Conservation (phyloP, 2,113 vertebrate species). For the Paedocypris sp. region DNA sequence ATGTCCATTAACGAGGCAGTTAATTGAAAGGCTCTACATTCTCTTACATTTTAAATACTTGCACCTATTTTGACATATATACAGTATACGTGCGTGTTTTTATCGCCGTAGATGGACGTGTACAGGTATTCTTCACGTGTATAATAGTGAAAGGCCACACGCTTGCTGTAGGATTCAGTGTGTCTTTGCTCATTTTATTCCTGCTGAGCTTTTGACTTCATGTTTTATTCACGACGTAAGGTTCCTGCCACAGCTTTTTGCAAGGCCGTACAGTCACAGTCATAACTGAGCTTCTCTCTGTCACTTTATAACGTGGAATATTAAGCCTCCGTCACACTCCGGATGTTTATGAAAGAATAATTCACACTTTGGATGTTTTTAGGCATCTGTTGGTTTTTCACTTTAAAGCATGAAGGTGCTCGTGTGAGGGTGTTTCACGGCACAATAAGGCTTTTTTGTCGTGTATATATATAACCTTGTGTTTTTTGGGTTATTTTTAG, state of each 20-base stretch:
- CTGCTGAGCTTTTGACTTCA: not conserved
- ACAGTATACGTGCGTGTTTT: too few relatives aligned
- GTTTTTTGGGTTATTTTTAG: too few relatives aligned
- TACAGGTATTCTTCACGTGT: too few relatives aligned
- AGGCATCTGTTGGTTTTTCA: not conserved
- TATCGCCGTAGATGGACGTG: too few relatives aligned
- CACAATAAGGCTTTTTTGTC: too few relatives aligned
- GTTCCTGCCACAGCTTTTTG: not conserved
- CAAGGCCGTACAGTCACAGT: not conserved
- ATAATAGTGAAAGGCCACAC: not conserved
- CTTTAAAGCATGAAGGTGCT: not conserved
- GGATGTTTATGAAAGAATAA: too few relatives aligned
- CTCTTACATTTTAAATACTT: too few relatives aligned
- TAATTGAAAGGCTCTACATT: too few relatives aligned
- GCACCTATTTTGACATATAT: too few relatives aligned
- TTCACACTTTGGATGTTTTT: not conserved
- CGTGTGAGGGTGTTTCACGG: too few relatives aligned
- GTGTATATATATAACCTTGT: too few relatives aligned
- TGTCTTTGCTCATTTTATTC: not conserved
- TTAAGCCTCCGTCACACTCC: not conserved
- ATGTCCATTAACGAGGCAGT: too few relatives aligned
- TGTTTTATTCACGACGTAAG: not conserved
- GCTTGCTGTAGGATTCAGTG: not conserved
- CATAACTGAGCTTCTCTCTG: not conserved
- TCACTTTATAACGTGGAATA: not conserved